phyloP scores from a whole-genome alignment of 2,888 invertebrate species.

The Nysson spinosus region DNA sequence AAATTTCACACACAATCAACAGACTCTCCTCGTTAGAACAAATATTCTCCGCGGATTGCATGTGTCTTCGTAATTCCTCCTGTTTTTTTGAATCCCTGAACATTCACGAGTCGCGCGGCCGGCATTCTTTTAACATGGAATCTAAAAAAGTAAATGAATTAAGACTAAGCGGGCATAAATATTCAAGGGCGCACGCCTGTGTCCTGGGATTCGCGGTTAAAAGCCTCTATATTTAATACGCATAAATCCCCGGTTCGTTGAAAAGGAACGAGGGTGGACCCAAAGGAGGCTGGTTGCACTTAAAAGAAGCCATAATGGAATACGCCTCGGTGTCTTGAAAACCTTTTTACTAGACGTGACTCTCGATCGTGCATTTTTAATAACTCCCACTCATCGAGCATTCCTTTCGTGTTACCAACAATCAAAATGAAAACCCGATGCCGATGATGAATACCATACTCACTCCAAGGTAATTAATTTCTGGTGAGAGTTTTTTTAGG shows the following conservation, averaged over 20 bases:
- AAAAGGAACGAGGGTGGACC: constrained; percentile 12
- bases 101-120: too few species aligned
- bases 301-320: constrained; percentile 35
- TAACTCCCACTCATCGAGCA: not conserved
- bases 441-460: too few species aligned
- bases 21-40: constrained; percentile 38
- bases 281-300: constrained; percentile 14
- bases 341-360: constrained; percentile 9
- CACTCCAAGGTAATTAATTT: too few species aligned
- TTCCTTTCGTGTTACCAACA: too few species aligned
- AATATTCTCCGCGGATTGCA: constrained; percentile 51
- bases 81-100: too few species aligned
- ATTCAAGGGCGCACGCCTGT: constrained; percentile 51
- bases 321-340: constrained; percentile 5
- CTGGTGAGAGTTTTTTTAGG: too few species aligned
- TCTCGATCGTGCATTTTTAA: not conserved
- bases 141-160: constrained; percentile 53
- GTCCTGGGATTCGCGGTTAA: constrained; percentile 57
- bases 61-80: constrained; percentile 15
- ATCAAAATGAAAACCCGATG: too few species aligned
- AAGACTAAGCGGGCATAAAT: constrained; percentile 58
- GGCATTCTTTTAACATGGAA: too few species aligned
- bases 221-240: constrained; percentile 63
- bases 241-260: constrained; percentile 51
- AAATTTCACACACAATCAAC: constrained; percentile 27